phyloP scores from a whole-genome alignment of 2,888 invertebrate species.

The Drosophila eohydei region DNA sequence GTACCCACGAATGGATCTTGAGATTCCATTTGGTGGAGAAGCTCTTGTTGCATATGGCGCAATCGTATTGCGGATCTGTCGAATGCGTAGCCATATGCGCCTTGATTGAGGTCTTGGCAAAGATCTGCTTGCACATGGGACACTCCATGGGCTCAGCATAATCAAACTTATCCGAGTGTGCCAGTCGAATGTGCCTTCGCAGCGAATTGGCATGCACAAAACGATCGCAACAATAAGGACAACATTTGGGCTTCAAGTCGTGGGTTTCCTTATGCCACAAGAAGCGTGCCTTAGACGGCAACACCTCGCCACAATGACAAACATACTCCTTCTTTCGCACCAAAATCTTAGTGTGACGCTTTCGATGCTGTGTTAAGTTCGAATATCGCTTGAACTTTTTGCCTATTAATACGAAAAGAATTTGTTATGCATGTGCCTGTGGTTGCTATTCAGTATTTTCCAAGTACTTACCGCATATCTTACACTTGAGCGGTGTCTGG shows the following conservation, averaged over 20 bases:
- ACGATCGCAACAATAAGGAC: constrained; percentile 93
- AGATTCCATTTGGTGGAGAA: constrained; percentile 96
- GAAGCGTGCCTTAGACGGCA: constrained; percentile 93
- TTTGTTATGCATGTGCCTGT: neutral
- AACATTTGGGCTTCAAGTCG: constrained; percentile 92
- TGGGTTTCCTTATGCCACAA: constrained; percentile 95
- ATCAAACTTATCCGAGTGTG: constrained; percentile 91
- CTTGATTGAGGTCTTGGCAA: constrained; percentile 91
- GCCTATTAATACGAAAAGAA: constrained; percentile 44
- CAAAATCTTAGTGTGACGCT: constrained; percentile 91
- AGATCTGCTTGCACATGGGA: constrained; percentile 88
- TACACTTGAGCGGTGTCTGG: constrained; percentile 92
- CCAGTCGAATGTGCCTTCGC: constrained; percentile 92
- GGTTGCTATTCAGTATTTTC: neutral
- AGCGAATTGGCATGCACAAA: constrained; percentile 94
- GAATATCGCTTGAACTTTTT: constrained; percentile 93
- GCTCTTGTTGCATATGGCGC: constrained; percentile 92
- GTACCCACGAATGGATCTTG: constrained; percentile 95
- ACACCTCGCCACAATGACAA: constrained; percentile 92
- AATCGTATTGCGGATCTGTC: constrained; percentile 90
- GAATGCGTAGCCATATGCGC: constrained; percentile 92
- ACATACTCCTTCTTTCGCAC: constrained; percentile 90
- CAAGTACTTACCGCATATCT: constrained; percentile 87
- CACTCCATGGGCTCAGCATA: constrained; percentile 89
- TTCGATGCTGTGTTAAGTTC: constrained; percentile 93